These are phyloP conservation scores for Clarias batrachus DNA, from an alignment of 2,113 vertebrate species.

Conservation along the genomic window DNA sequence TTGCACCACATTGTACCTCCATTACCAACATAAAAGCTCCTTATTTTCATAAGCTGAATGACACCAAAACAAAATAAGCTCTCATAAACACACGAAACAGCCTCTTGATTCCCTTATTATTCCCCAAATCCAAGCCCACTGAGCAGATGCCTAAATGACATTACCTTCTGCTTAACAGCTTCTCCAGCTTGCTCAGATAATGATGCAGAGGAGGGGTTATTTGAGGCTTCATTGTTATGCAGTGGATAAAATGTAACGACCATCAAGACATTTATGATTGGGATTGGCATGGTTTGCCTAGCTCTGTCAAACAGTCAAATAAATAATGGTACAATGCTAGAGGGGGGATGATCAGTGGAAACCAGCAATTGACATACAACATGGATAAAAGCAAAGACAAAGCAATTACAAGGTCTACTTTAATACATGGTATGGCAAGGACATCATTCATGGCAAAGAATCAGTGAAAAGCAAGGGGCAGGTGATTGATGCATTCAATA, in stretches of 20 bases:
- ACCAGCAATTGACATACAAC: neutral
- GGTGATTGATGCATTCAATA: neutral
- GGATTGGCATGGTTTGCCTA: constrained; percentile 61
- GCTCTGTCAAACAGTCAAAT: constrained; percentile 39
- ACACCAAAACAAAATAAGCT: constrained; percentile 22
- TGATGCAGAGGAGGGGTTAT: constrained; percentile 42
- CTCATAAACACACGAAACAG: constrained; percentile 53
- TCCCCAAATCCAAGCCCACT: constrained; percentile 48
- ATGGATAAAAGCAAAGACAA: neutral
- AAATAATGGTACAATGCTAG: neutral
- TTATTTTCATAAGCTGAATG: constrained; percentile 26
- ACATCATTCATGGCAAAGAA: too few relatives aligned
- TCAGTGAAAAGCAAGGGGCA: neutral
- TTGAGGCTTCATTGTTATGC: constrained; percentile 49
- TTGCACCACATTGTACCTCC: neutral
- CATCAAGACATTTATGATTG: constrained; percentile 59
- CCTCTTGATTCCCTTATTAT: constrained; percentile 49
- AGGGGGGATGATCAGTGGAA: too few relatives aligned
- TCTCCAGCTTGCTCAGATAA: constrained; percentile 35
- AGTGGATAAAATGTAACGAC: constrained; percentile 56
- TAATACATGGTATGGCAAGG: neutral
- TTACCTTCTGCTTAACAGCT: constrained; percentile 49
- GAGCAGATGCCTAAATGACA: constrained; percentile 51
- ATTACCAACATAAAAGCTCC: constrained; percentile 1
- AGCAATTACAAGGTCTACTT: neutral